Base-by-base conservation (phyloP, 1,140 invertebrate genomes). In the Tetragnatha versicolor region DNA sequence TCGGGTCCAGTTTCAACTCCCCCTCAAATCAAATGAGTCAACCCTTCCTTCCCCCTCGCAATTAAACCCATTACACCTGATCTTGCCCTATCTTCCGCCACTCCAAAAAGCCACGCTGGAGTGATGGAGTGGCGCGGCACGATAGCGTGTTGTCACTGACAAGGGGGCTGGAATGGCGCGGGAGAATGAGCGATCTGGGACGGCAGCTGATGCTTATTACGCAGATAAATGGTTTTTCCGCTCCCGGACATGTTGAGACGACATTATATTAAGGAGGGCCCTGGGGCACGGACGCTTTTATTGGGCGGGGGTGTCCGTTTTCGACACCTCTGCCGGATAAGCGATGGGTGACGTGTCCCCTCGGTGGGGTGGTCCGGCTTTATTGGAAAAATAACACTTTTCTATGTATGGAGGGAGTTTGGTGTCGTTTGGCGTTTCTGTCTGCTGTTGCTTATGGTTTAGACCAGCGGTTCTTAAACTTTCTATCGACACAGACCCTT, bases 151-250 rank as follows among this genome's bases (percentile, higher is more conserved):
- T 17, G 10, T 12, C 33, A 9, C 61, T 25, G 20, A 20, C 25
- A 3, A 61, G 22, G n/a, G 45, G 27, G 37, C n/a, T 22, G 27
- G 55, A n/a, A n/a, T n/a, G n/a, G n/a, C 5, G 60, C n/a, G 60
- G 60, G 31, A 63, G 31, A n/a, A 12, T 14, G 22, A 3, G 42
- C 12, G 42, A n/a, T 45, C 3, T n/a, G n/a, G 12, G 42, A 9
- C 35, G 31, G 58, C 58, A 75, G 39, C 72, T 63, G 58, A 75
- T 75, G 72, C 72, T 75, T 75, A 75, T 75, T 75, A 75, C 72
- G 45, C 58, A 63, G 72, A 75, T 75, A 75, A 75, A 75, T 75
- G 72, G 55, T 58, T 63, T 75, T 75, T 75, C 72, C 55, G 55
- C 72, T 42, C 42, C 58, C 29, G 27, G 72, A 17, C 55, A 63